Conservation (phyloP, 2,888 invertebrate genomes). For the Halictus quadricinctus region DNA sequence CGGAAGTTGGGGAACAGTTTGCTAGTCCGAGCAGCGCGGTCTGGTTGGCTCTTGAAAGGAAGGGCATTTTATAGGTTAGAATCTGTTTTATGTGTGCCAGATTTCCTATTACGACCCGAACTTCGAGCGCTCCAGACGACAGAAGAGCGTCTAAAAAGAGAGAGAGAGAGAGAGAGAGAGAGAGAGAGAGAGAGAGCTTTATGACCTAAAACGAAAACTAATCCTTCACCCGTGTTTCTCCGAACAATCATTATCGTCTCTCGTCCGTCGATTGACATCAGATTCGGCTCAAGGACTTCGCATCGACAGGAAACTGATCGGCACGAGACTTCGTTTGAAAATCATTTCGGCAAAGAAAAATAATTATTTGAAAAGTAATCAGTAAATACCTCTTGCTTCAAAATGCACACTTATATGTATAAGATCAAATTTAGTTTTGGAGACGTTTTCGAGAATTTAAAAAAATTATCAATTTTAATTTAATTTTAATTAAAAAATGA, state of each 20-base stretch:
- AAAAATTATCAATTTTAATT: background rate
- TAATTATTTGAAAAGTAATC: background rate
- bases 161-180: slow-evolving; percentile 53
- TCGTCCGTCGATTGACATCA: background rate
- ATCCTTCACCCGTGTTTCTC: slow-evolving; percentile 21
- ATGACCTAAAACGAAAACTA: slow-evolving; percentile 62
- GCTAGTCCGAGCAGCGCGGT: slow-evolving; percentile 47
- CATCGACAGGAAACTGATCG: background rate
- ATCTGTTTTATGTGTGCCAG: slow-evolving; percentile 76
- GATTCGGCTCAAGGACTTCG: background rate
- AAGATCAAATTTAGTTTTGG: background rate
- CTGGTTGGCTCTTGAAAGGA: slow-evolving; percentile 58
- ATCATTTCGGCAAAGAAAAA: background rate
- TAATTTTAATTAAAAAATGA: no score
- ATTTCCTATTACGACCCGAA: slow-evolving; percentile 75
- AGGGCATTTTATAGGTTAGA: slow-evolving; percentile 76
- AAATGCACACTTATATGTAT: background rate
- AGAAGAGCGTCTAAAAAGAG: slow-evolving; percentile 40
- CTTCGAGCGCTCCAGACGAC: slow-evolving; percentile 66
- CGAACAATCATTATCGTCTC: slow-evolving; percentile 4
- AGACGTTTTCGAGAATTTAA: background rate
- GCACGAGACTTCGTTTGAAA: background rate
- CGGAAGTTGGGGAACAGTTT: slow-evolving; percentile 44
- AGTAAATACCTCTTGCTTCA: background rate
- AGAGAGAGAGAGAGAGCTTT: slow-evolving; percentile 58